Evolutionary conservation across 2,797 vertebrate genomes (phyloP), one percentile per base, ranked within the genome.

Genomic region (Tarsius wallacei): DNA sequence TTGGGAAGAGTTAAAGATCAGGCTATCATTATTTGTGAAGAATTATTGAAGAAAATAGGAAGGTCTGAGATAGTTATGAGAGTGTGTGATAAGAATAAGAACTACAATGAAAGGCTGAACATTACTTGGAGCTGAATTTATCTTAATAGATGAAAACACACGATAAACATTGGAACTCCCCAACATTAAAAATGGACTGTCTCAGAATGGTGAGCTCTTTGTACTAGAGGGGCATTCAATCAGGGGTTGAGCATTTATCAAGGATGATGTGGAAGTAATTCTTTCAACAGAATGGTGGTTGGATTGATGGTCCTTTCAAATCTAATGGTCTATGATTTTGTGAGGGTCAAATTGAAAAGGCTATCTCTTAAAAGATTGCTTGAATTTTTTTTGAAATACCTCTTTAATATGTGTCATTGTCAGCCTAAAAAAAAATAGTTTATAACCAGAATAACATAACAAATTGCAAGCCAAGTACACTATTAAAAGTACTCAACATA

Each of bases 101-200:
- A 82, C 19, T 70, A 71, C 6, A 17, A 49, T 61, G 28, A 73
- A 7, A 76, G 36, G 31, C 10, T 76, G n/a, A 95, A 83, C 86
- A 31, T 89, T 77, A 59, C 36, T 82, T 63, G 74, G 81, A 71
- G 16, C 47, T 64, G 57, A 89, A 91, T 91, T 81, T 83, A 8
- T 92, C 24, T 83, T 78, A 88, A 83, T 33, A 87, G 76, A 87
- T 73, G 47, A 82, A 97, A 93, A 63, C 24, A 70, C 26, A 28
- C 3, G n/a, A 85, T 64, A 59, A 89, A 86, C 71, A 59, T 16
- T 53, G 24, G 10, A 89, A 86, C 21, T n/a, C 11, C 28, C 70
- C 49, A 86, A 7, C 26, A 26, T 68, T 59, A 59, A 93, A 77
- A 94, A 74, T 87, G 13, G 28, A 14, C 51, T 93, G 22, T 85